Evolutionary conservation across 2,888 invertebrate species (phyloP).

Genomic region (Diogma glabrata): DNA sequence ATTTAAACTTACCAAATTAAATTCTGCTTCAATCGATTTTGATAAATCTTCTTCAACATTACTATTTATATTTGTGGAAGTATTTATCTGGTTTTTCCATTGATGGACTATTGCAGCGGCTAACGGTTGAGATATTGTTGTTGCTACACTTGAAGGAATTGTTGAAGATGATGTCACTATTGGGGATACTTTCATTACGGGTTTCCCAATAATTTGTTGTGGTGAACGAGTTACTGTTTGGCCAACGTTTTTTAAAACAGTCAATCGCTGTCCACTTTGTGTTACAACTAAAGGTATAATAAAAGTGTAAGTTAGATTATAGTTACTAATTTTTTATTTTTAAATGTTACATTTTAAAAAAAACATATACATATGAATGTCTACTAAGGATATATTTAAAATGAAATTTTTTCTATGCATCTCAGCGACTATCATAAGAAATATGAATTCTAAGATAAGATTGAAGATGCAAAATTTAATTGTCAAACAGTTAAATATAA

Average conservation of each 20-base stretch:
- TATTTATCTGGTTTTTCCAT: conserved; percentile 30
- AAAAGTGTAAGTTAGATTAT: no score
- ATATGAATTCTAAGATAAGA: conserved; percentile 1
- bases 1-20: neutral
- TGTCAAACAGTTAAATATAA: neutral
- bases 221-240: conserved; percentile 1
- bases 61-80: no score
- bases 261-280: conserved; percentile 45
- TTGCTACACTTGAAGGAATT: neutral
- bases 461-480: conserved; percentile 1
- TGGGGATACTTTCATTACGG: conserved; percentile 7
- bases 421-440: no score
- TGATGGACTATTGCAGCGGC: conserved; percentile 35
- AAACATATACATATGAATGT: conserved; percentile 1
- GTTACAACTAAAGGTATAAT: conserved; percentile 33
- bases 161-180: conserved; percentile 30
- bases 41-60: no score
- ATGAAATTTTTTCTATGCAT: no score
- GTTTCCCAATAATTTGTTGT: conserved; percentile 9
- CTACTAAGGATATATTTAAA: no score
- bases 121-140: conserved; percentile 27
- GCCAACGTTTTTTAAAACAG: conserved; percentile 36
- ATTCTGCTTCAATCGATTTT: neutral
- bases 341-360: neutral
- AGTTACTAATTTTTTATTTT: no score